phyloP scores from a whole-genome alignment of 2,888 invertebrate species.

The Myathropa florea region DNA sequence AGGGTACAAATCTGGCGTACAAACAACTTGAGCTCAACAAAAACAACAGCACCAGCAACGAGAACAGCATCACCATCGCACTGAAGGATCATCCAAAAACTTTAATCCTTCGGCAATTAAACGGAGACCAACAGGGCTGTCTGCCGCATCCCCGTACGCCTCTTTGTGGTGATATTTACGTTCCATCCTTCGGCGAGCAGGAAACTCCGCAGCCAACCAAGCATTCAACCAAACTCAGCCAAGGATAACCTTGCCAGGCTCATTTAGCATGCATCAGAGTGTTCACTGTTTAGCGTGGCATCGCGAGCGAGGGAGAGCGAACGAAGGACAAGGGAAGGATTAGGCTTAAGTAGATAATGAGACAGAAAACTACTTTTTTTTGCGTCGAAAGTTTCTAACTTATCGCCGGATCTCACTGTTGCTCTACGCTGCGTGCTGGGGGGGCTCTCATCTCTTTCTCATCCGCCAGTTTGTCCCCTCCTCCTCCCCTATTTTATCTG shows the following conservation, averaged over 20 bases:
- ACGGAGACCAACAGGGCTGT: constrained; percentile 16
- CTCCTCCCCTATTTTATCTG: not conserved
- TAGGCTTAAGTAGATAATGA: constrained; percentile 70
- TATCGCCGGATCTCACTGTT: constrained; percentile 48
- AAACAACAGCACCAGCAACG: constrained; percentile 7
- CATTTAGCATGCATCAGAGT: constrained; percentile 68
- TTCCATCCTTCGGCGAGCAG: constrained; percentile 18
- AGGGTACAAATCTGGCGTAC: constrained; percentile 39
- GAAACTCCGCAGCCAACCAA: not conserved
- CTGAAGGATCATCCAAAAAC: constrained; percentile 29
- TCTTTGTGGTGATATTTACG: constrained; percentile 19
- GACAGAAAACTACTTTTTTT: constrained; percentile 64
- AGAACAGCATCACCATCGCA: not conserved
- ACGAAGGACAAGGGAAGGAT: constrained; percentile 52
- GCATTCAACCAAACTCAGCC: constrained; percentile 8
- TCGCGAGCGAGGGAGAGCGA: not conserved
- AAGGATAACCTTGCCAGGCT: constrained; percentile 62
- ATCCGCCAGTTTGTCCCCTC: not conserved
- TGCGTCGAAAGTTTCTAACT: constrained; percentile 53
- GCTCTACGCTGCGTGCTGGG: not conserved
- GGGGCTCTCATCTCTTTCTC: not conserved
- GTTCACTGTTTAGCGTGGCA: constrained; percentile 39
- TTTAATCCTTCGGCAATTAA: constrained; percentile 62
- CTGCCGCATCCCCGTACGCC: not conserved
- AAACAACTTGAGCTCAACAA: constrained; percentile 31